Base-by-base conservation (phyloP, 2,888 invertebrate genomes). In the Embidobia sp. region DNA sequence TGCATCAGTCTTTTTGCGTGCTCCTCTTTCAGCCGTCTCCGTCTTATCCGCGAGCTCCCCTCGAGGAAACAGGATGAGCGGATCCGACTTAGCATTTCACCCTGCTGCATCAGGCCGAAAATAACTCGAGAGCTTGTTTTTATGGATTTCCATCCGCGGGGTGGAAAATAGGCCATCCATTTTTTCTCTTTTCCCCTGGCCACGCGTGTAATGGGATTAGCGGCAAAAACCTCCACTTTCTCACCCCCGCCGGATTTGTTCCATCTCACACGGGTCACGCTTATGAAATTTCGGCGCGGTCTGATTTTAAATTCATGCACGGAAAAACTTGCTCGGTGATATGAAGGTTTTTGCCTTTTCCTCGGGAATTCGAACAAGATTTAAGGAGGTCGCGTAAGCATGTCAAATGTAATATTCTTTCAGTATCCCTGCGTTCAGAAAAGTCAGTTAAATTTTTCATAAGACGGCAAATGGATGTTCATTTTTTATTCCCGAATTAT, bases 81-180 rank as follows among this genome's bases (percentile, higher is more conserved):
- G 72, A 57, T 74, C 66, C 35, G 66, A 66, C 66, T 77, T 57
- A 55, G 44, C 69, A 35, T 53, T 35, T 33, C 66, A 13, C 55
- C 57, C 72, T 57, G 72, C 67, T 63, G 72, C 77, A 73, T 73
- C 73, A 49, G 67, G 55, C 67, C 37, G 48, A 57, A 73, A 73
- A 69, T 64, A 64, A 63, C 73, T 73, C 40, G 26, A 33, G 72
- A 67, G 53, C n/a, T 51, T 51, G 61, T 61, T 53, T 77, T 77
- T 66, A 77, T 72, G 63, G 61, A 72, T 55, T 55, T 67, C 63
- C 67, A 63, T 77, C 49, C 44, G 48, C 35, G 33, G 46, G 63
- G 33, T 51, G 33, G 42, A 73, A 73, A 63, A 61, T 66, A 66
- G 59, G 66, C 70, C 77, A 72, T 63, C 63, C 59, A 49, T 61